Percentiles rank a stretch among this genome's conserved stretches.
These are phyloP conservation scores for Caenorhabditis imperialis DNA, from an alignment of 2,888 invertebrate species.

Conservation along the genomic window DNA sequence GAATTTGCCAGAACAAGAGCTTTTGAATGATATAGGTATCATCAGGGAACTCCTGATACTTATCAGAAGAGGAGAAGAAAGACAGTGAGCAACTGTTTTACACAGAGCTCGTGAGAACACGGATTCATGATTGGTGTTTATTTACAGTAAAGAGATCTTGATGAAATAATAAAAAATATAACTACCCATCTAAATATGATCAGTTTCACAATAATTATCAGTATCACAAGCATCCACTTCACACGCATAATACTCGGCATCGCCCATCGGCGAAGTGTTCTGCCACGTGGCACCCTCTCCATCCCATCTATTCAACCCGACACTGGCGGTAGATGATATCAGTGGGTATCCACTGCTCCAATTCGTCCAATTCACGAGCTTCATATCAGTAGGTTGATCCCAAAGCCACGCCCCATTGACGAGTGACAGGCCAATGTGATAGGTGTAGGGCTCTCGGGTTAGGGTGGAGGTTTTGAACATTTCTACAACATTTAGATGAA, in stretches of 20 bases:
- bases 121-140: too few relatives aligned
- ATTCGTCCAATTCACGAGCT: too few relatives aligned
- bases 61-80: too few relatives aligned
- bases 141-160: too few relatives aligned
- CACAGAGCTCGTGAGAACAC: too few relatives aligned
- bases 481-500: slow-evolving; percentile 2
- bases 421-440: slow-evolving; percentile 35
- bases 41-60: too few relatives aligned
- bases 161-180: too few relatives aligned
- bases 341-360: slow-evolving; percentile 23
- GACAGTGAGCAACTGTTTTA: too few relatives aligned
- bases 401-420: slow-evolving; percentile 31
- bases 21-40: too few relatives aligned
- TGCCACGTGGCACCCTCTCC: slow-evolving; percentile 15
- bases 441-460: slow-evolving; percentile 17
- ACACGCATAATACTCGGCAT: slow-evolving; percentile 31
- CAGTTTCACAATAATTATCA: slow-evolving; percentile 37
- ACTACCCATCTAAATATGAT: too few relatives aligned
- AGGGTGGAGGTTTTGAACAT: slow-evolving; percentile 23
- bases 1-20: too few relatives aligned
- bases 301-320: not conserved
- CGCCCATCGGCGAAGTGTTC: slow-evolving; percentile 22
- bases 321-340: slow-evolving; percentile 15
- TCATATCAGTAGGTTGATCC: slow-evolving; percentile 38
- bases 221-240: slow-evolving; percentile 41